phyloP scores from a whole-genome alignment of 2,797 vertebrate species.

The Catostomus latipinnis region DNA sequence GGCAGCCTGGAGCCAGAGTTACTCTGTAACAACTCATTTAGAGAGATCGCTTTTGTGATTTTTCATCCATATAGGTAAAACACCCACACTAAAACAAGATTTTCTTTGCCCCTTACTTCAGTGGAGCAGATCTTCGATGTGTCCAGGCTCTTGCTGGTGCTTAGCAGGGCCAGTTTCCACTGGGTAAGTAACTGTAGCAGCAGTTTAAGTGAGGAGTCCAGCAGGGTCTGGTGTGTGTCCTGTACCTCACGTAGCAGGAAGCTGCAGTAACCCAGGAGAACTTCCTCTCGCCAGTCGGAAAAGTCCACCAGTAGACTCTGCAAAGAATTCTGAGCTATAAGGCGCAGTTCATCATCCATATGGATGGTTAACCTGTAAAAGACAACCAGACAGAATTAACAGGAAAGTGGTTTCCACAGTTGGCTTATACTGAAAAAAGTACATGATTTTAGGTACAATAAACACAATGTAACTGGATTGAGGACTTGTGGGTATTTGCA shows the following conservation, averaged over 20 bases:
- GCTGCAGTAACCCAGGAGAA: slow-evolving; percentile 94
- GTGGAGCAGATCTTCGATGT: slow-evolving; percentile 64
- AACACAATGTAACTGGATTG: not conserved
- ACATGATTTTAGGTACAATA: not conserved
- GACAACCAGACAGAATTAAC: not conserved
- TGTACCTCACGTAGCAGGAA: slow-evolving; percentile 95
- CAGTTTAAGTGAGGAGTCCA: slow-evolving; percentile 92
- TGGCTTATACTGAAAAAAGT: not conserved
- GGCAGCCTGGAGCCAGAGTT: slow-evolving; percentile 56
- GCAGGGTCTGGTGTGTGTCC: slow-evolving; percentile 92
- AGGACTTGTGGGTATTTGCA: not conserved
- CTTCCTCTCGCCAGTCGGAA: slow-evolving; percentile 96
- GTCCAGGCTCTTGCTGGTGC: slow-evolving; percentile 71
- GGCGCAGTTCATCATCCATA: slow-evolving; percentile 97
- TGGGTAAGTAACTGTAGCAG: slow-evolving; percentile 96
- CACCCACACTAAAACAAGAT: not conserved
- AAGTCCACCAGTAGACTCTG: slow-evolving; percentile 97
- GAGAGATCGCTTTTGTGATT: slow-evolving; percentile 14
- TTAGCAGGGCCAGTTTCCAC: slow-evolving; percentile 92
- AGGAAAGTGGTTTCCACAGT: not conserved
- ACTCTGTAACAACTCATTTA: slow-evolving; percentile 49
- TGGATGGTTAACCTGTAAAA: slow-evolving; percentile 90
- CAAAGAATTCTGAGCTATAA: slow-evolving; percentile 96
- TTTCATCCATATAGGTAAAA: not conserved
- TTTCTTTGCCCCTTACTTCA: slow-evolving; percentile 66